Conservation (phyloP, 1,140 invertebrate species). For the Drosophila ercepeae region DNA sequence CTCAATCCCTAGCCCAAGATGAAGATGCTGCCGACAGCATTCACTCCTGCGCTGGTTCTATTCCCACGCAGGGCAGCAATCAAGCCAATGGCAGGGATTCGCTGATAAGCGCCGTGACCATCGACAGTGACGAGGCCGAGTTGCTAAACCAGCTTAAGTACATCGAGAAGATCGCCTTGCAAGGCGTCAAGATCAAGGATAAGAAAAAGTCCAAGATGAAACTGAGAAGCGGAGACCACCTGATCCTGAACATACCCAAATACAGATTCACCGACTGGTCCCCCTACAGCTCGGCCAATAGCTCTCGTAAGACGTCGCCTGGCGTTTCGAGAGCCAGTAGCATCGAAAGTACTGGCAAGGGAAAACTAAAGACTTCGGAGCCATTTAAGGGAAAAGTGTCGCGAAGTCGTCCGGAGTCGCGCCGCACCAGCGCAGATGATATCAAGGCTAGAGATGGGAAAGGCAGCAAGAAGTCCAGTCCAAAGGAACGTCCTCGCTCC, state of each 20-base stretch:
- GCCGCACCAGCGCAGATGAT: conserved; percentile 86
- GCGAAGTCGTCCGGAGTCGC: conserved; percentile 84
- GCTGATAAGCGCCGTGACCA: conserved; percentile 83
- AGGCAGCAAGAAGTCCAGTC: conserved; percentile 84
- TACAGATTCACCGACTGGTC: conserved; percentile 83
- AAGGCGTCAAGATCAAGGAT: conserved; percentile 84
- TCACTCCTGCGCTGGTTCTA: conserved; percentile 79
- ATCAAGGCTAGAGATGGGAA: conserved; percentile 80
- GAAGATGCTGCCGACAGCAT: conserved; percentile 77
- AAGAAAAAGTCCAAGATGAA: conserved; percentile 82
- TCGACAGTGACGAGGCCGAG: conserved; percentile 85
- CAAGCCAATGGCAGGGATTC: conserved; percentile 55
- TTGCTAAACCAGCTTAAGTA: conserved; percentile 84
- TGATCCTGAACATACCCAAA: conserved; percentile 82
- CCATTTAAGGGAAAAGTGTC: conserved; percentile 81
- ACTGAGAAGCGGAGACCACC: conserved; percentile 78
- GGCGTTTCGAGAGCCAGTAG: conserved; percentile 81
- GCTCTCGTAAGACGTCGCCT: conserved; percentile 81
- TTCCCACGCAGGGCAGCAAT: conserved; percentile 73
- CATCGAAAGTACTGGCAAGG: conserved; percentile 79
- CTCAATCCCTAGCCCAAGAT: conserved; percentile 39
- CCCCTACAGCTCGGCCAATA: conserved; percentile 81
- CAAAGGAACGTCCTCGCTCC: conserved; percentile 88
- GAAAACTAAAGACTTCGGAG: conserved; percentile 69
- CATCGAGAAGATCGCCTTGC: conserved; percentile 80